Conservation (phyloP, 2,888 invertebrate species). For the Linnaemya vulpina region DNA sequence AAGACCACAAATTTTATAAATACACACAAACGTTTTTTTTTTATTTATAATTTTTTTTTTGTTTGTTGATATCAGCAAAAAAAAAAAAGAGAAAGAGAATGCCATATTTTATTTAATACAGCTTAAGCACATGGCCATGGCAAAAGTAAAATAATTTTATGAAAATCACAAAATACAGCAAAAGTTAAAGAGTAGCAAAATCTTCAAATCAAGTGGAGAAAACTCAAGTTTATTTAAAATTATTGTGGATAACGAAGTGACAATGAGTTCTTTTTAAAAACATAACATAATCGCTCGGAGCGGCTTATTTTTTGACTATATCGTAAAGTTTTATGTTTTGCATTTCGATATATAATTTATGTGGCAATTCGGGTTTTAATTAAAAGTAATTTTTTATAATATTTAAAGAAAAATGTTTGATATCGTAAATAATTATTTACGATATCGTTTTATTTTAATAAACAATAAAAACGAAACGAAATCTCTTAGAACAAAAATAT, state of each 20-base stretch:
- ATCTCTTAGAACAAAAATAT: no score
- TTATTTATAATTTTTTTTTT: constrained; percentile 10
- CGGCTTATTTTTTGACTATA: constrained; percentile 2
- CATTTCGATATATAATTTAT: background rate
- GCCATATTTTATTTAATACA: constrained; percentile 33
- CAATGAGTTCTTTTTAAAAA: background rate
- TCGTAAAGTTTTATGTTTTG: constrained; percentile 14
- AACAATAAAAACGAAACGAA: no score
- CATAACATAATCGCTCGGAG: no score
- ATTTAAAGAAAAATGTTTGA: no score
- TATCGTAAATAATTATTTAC: no score
- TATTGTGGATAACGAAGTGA: background rate
- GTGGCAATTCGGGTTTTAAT: background rate
- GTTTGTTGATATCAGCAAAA: constrained; percentile 58
- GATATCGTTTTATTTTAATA: no score
- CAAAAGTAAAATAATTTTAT: constrained; percentile 18
- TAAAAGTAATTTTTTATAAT: background rate
- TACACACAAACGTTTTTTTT: background rate
- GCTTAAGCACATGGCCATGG: constrained; percentile 65
- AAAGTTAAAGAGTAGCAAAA: constrained; percentile 38
- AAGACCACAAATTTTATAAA: constrained; percentile 52
- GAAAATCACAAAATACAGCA: background rate
- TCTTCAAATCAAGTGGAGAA: constrained; percentile 44
- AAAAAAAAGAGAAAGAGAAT: constrained; percentile 6
- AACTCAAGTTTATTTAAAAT: constrained; percentile 10